A percentile compares a stretch with the other conserved stretches of the same genome.
Evolutionary conservation across 92 coral and sea anemone species (phyloP).

Genomic region (Heteractis magnifica): DNA sequence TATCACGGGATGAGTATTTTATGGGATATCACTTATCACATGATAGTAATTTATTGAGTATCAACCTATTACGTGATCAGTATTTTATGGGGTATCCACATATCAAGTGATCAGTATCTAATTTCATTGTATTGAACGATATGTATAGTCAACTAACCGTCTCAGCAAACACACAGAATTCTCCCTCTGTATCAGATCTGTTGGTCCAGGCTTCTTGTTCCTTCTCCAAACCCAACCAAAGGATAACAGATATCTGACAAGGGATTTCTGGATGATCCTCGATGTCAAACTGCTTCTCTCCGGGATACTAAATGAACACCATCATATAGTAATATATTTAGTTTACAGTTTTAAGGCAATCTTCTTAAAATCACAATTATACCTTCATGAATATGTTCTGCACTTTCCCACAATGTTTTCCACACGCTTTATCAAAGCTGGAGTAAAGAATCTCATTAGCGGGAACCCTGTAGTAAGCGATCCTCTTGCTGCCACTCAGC

Average conservation of each 20-base stretch:
- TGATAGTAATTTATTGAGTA: no score
- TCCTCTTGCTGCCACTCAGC: conserved; percentile 88
- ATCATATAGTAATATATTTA: not conserved
- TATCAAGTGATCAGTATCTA: not conserved
- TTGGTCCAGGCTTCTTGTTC: conserved; percentile 93
- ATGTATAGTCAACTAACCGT: conserved; percentile 62
- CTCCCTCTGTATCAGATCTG: conserved; percentile 83
- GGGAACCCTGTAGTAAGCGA: conserved; percentile 95
- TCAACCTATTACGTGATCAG: no score
- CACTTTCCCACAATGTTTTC: conserved; percentile 77
- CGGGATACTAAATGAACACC: conserved; percentile 73
- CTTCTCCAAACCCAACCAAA: conserved; percentile 93
- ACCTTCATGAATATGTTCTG: conserved; percentile 77
- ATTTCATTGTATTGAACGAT: not conserved
- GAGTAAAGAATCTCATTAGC: conserved; percentile 83
- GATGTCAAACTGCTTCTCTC: conserved; percentile 67
- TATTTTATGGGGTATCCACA: no score
- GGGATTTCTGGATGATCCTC: conserved; percentile 95
- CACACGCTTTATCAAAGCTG: conserved; percentile 60
- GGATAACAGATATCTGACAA: conserved; percentile 72
- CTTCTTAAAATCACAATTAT: not conserved
- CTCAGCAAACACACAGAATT: conserved; percentile 87
- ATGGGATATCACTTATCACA: no score
- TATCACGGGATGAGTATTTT: no score
- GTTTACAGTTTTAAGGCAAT: not conserved